Evolutionary conservation across 1,140 invertebrate genomes (phyloP), one percentile per base, ranked within the genome.

Genomic region (Acromyrmex heyeri): DNA sequence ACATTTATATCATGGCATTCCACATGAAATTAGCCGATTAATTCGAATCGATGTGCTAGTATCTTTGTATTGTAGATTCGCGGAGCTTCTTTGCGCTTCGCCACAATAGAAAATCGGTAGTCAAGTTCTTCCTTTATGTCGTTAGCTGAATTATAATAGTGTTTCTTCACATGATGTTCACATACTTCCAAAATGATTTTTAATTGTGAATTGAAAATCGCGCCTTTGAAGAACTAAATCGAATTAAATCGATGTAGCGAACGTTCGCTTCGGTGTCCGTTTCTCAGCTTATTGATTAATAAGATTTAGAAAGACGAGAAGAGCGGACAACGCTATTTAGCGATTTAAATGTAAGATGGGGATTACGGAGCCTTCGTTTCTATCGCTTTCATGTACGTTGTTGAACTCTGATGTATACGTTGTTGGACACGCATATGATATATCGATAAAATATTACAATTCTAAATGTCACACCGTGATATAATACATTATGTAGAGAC

Each of bases 381-480:
- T 67, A 83, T 75, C 79, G 69, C 27, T 83, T 83, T 83, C n/a
- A 30, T 83, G 24, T 82, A 72, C 65, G 50, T 83, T 82, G 79
- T 83, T 83, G 38, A 83, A 83, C 38, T 75, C 38, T 75, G 55
- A 82, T 73, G 55, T 82, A 82, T 34, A 73, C 59, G 44, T 82
- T 73, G 55, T 83, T 73, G 79, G 69, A 81, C 21, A 14, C 7
- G 65, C 24, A 78, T 78, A 78, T 65, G 30, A 81, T 81, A 21
- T 81, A n/a, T 61, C 55, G 38, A n/a, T 73, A 50, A 75, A 73
- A 75, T 61, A 44, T 48, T 73, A 21, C 75, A 83, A 75, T 83
- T 53, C 55, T 83, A 83, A 83, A 38, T 83, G 77, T 79, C 65
- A 62, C 30, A 50, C 69, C 27, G 55, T 48, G 55, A 61, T 61